phyloP scores from a whole-genome alignment of 1,140 invertebrate genomes.

The Sitodiplosis mosellana region DNA sequence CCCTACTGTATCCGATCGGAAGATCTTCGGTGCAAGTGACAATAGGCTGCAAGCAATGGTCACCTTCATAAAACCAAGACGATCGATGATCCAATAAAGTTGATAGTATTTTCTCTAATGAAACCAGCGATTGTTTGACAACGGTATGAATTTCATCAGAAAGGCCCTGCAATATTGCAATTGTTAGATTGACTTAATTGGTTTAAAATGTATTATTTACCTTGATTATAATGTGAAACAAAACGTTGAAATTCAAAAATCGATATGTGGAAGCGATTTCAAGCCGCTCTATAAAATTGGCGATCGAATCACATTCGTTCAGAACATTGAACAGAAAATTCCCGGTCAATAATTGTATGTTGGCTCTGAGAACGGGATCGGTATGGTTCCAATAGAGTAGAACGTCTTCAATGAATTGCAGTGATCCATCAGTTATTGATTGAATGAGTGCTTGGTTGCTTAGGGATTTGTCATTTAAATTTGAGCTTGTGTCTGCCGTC shows the following conservation, averaged over 20 bases:
- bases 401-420: slow-evolving; percentile 41
- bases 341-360: slow-evolving; percentile 40
- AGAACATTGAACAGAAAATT: slow-evolving; percentile 33
- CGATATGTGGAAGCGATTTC: neutral
- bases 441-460: neutral
- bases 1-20: too few species aligned
- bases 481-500: too few species aligned
- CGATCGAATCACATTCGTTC: slow-evolving; percentile 16
- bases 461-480: neutral
- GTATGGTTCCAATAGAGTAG: slow-evolving; percentile 46
- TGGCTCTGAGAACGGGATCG: slow-evolving; percentile 64
- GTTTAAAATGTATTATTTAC: slow-evolving; percentile 9
- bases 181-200: neutral
- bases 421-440: neutral
- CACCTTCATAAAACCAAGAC: too few species aligned
- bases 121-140: slow-evolving; percentile 24
- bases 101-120: slow-evolving; percentile 25
- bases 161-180: slow-evolving; percentile 29
- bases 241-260: slow-evolving; percentile 11
- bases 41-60: too few species aligned
- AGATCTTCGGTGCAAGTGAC: too few species aligned
- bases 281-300: slow-evolving; percentile 15
- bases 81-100: slow-evolving; percentile 13
- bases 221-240: slow-evolving; percentile 23
- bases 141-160: slow-evolving; percentile 34